Evolutionary conservation across 1,140 invertebrate genomes (phyloP), one percentile per base, ranked within the genome.

Genomic region (Nasonia giraulti): DNA sequence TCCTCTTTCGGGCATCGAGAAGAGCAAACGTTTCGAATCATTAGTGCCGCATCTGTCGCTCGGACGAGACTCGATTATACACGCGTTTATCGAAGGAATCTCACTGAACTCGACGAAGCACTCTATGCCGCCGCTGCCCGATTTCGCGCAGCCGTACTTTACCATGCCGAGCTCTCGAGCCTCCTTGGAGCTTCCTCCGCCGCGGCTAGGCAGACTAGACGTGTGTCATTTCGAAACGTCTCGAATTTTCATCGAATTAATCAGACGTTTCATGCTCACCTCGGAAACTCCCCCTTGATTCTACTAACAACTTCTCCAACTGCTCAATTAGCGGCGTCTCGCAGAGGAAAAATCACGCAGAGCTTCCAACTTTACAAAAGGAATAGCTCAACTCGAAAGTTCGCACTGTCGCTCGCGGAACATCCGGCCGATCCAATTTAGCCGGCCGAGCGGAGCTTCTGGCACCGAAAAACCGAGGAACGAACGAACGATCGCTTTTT

Each of bases 81-180:
- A 27, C 27, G 27, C 27, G 27, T 27, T 27, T 31, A 27, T 75
- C 33, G 50, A 81, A 82, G 37, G 55, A 68, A 73, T 87, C 88
- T 89, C 87, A 89, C 89, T 89, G 87, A 89, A 90, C 86, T 90
- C 89, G 27, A 89, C 84, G 88, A 90, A 90, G 87, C 89, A 89
- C 81, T 90, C 89, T 74, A 90, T 71, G 82, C 88, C 88, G 77
- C 89, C 89, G 82, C 89, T 89, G 82, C 85, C 87, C 62, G 88
- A 89, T 87, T 89, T 89, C 80, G 86, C 74, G 81, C 89, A 89
- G 55, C 87, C 89, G 87, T 87, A 89, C 85, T 88, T 87, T 69
- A 89, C 89, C 88, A 90, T 90, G 73, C 44, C 76, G 20, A n/a
- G 20, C 1, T 27, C 27, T 27, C 27, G 27, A 40, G 40, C 6